phyloP scores from a whole-genome alignment of 2,888 invertebrate genomes.

The Platycheirus albimanus region DNA sequence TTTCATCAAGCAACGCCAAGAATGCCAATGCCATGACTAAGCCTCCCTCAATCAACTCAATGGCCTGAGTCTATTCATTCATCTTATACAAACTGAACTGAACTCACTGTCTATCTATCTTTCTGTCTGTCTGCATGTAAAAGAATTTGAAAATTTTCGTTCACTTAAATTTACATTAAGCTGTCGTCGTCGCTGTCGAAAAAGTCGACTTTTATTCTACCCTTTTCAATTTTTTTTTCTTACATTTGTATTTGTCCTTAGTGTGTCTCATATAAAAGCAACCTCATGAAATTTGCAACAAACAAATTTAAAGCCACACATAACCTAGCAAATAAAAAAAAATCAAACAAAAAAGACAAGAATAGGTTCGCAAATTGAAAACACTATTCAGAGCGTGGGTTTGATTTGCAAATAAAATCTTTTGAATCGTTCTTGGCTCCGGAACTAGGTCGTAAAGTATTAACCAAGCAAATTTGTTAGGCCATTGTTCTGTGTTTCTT shows the following conservation, averaged over 20 bases:
- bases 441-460: constrained; percentile 65
- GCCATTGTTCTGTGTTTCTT: constrained; percentile 56
- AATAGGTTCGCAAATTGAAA: constrained; percentile 50
- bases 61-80: background rate
- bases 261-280: background rate
- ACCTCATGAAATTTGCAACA: constrained; percentile 4
- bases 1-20: constrained; percentile 7
- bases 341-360: background rate
- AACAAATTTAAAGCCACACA: constrained; percentile 15
- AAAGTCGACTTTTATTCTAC: constrained; percentile 12
- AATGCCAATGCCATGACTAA: constrained; percentile 38
- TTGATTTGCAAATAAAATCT: constrained; percentile 37
- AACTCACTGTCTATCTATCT: constrained; percentile 7
- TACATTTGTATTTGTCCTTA: too few species aligned
- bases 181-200: constrained; percentile 4
- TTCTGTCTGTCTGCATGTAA: constrained; percentile 23
- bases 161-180: constrained; percentile 27
- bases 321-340: background rate
- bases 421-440: constrained; percentile 47
- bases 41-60: constrained; percentile 10
- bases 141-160: constrained; percentile 25
- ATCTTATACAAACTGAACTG: constrained; percentile 1
- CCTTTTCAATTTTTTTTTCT: constrained; percentile 9
- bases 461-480: constrained; percentile 54
- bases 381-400: constrained; percentile 56